Evolutionary conservation across 2,888 invertebrate genomes (phyloP).

Genomic region (Matsumyia berberina): DNA sequence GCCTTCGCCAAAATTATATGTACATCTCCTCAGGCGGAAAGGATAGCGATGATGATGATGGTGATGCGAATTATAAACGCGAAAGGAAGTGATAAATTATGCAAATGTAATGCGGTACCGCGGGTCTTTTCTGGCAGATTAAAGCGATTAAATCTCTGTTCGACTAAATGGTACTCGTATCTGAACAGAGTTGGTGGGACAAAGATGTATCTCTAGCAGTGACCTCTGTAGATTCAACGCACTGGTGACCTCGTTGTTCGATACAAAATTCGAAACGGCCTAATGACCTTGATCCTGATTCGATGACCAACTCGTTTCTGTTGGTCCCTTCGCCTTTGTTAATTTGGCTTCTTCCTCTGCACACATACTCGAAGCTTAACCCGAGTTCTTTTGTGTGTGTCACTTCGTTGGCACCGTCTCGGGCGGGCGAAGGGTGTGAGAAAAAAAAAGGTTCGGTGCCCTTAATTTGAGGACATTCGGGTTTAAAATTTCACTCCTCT

Average conservation of each 20-base stretch:
- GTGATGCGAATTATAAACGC: conserved; percentile 16
- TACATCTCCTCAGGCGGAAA: conserved; percentile 29
- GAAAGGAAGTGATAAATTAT: conserved; percentile 44
- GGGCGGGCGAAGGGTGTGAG: not conserved
- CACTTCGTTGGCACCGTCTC: conserved; percentile 32
- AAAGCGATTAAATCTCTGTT: not conserved
- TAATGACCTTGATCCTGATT: conserved; percentile 52
- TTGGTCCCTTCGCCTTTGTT: conserved; percentile 16
- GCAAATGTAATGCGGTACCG: conserved; percentile 29
- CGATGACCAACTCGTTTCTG: conserved; percentile 16
- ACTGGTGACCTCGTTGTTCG: not conserved
- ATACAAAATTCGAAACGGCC: conserved; percentile 22
- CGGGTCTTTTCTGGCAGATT: not conserved
- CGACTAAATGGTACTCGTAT: not conserved
- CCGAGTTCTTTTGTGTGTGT: conserved; percentile 42
- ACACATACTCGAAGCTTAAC: not conserved
- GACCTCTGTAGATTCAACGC: not conserved
- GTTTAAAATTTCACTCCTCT: conserved; percentile 48
- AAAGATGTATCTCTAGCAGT: conserved; percentile 14
- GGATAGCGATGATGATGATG: conserved; percentile 28
- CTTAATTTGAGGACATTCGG: conserved; percentile 58
- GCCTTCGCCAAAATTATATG: conserved; percentile 47
- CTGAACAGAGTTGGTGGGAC: not conserved
- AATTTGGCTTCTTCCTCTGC: conserved; percentile 14
- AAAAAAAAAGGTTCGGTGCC: conserved; percentile 53